These are phyloP conservation scores for Cyclura pinguis DNA, from an alignment of 2,797 vertebrate species.

Conservation along the genomic window DNA sequence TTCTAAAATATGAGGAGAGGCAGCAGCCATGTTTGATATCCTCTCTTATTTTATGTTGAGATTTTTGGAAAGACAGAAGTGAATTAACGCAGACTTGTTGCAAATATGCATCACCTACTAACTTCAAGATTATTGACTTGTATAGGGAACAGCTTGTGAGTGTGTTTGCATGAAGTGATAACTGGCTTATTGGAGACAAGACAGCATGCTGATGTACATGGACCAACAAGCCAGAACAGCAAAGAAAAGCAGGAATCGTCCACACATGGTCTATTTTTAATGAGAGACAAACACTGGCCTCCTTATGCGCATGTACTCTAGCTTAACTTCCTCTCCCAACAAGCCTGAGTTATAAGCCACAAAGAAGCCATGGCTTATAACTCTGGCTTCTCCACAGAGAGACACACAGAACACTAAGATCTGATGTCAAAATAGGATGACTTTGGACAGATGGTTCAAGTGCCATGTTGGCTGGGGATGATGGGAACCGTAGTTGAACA, in stretches of 20 bases:
- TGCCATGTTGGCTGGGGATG: neutral
- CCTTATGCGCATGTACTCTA: no score
- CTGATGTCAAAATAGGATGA: no score
- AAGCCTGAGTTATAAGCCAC: no score
- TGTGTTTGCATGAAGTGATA: no score
- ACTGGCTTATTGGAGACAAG: no score
- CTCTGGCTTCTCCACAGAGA: neutral
- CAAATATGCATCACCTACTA: neutral
- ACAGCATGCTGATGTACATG: no score
- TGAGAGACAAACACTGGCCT: neutral
- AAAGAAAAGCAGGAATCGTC: neutral
- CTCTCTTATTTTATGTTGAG: neutral
- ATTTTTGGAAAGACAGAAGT: neutral
- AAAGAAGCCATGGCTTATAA: neutral
- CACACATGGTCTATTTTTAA: neutral
- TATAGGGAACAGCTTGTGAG: neutral
- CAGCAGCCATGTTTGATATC: neutral
- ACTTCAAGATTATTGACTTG: neutral
- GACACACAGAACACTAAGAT: no score
- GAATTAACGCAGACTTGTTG: neutral
- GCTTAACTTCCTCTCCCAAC: no score
- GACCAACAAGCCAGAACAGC: neutral
- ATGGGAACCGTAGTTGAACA: neutral
- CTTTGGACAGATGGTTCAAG: neutral
- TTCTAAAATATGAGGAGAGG: conserved; percentile 16